Evolutionary conservation across 2,797 vertebrate genomes (phyloP), one percentile per base, ranked within the genome.

Genomic region (Capromys pilorides): DNA sequence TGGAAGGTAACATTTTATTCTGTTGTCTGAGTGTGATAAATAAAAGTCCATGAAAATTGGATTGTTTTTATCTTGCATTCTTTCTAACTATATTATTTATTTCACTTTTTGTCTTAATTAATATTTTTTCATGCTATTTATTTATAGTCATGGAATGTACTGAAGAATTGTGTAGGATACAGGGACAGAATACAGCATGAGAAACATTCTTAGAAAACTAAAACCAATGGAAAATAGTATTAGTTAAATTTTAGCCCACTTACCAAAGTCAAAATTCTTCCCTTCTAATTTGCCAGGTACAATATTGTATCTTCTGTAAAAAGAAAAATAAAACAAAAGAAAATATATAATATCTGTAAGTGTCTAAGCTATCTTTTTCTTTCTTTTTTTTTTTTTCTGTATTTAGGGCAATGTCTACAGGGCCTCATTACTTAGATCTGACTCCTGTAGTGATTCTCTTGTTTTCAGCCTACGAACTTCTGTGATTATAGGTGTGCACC

Each of bases 21-120:
- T 94, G 96, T 97, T 95, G 92, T 89, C 67, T 95, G 0, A 71
- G 31, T 94, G 86, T 80, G 86, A 92, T 87, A 95, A 88, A 94
- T 90, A 64, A 41, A 96, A 97, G 97, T 97, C 92, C 88, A 61
- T 96, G 83, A 90, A 61, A 94, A 96, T 92, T 94, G 83, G 22
- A 87, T 96, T 85, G 54, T 1, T 36, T 92, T 91, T 91, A 96
- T 3, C 51, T 93, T 5, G 62, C 49, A 28, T 61, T 36, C 33
- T 33, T 83, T 69, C 84, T 94, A 96, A 54, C 83, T 93, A 39
- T 41, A 22, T 45, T 96, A 36, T 0, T 85, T 64, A 95, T 94
- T 88, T 82, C 14, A 39, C 10, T 82, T n/a, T 90, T 51, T n/a
- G 59, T 73, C 73, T 97, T 97, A 91, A 89, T 57, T 85, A 31